Evolutionary conservation across 2,113 vertebrate genomes (phyloP), one percentile per base, ranked within the genome.

Genomic region (Natator depressus): DNA sequence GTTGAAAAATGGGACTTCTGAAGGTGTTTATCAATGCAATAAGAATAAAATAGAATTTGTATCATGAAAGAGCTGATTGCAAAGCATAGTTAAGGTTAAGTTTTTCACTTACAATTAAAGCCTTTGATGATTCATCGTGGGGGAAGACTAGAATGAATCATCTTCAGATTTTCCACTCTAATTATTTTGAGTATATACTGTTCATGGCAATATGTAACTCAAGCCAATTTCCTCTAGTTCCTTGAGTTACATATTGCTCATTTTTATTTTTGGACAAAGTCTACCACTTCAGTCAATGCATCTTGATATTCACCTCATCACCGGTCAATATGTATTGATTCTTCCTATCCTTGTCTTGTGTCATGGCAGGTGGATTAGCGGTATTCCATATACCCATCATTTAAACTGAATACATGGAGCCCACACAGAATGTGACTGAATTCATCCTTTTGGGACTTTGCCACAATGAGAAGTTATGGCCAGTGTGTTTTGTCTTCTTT

Each of bases 361-460:
- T 27, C 25, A 11, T 5, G 55, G 55, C 55, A 57, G 55, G 55
- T 57, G 55, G 55, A 57, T 57, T 57, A 57, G 25, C 10, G 9
- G 25, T 27, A 27, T 57, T 57, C 55, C 25, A 57, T 57, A 27
- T 22, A 9, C 53, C 53, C 20, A 22, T 54, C 20, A 54, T 53
- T 53, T 20, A 53, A 20, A 53, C 8, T 22, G 59, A 62, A 13
- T 62, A 22, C 7, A 72, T 72, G 65, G 65, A 38, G 17, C n/a
- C n/a, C 19, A 10, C 65, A 22, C n/a, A 72, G 8, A 38, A 72
- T 11, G 55, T 92, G 46, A 80, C 75, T 4, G 72, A 89, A 50
- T 88, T 92, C 27, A 47, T 75, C 72, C 93, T 95, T 12, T 47
- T 81, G 29, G 87, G 91, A 47, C 69, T 95, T n/a, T 87, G 62